phyloP scores from a whole-genome alignment of 2,888 invertebrate species.

The Acanthosoma haemorrhoidale region DNA sequence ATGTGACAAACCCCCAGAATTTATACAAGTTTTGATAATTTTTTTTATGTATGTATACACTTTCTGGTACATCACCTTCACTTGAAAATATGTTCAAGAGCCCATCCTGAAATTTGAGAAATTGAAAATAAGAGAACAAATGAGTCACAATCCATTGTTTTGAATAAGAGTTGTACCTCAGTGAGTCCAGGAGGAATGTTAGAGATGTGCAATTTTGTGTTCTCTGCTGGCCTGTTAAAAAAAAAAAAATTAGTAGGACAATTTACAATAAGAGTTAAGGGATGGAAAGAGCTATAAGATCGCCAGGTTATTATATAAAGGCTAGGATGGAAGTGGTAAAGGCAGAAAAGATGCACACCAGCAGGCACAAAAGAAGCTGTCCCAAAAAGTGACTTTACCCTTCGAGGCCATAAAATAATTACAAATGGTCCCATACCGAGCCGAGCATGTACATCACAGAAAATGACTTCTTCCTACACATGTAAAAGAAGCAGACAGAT shows the following conservation, averaged over 20 bases:
- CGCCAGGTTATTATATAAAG: too few species aligned
- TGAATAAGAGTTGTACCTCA: background rate
- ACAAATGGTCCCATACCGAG: too few species aligned
- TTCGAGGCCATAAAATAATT: too few species aligned
- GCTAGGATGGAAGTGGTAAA: too few species aligned
- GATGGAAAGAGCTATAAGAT: too few species aligned
- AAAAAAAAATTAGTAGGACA: background rate
- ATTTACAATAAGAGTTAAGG: too few species aligned
- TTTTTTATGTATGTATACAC: background rate
- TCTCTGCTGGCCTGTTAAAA: background rate
- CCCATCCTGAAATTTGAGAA: conserved; percentile 12
- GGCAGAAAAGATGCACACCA: too few species aligned
- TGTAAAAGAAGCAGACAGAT: too few species aligned
- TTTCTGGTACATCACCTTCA: background rate
- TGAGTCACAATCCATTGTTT: background rate
- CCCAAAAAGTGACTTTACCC: too few species aligned
- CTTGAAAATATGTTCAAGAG: conserved; percentile 13
- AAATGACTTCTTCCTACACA: too few species aligned
- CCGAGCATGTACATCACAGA: too few species aligned
- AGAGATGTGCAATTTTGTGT: conserved; percentile 2
- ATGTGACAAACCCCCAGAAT: conserved; percentile 24
- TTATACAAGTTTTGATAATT: background rate
- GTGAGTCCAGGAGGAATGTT: conserved; percentile 16
- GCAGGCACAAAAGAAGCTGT: too few species aligned
- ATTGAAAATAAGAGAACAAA: background rate